phyloP scores from a whole-genome alignment of 2,797 vertebrate species.

The Myotis vivesi region DNA sequence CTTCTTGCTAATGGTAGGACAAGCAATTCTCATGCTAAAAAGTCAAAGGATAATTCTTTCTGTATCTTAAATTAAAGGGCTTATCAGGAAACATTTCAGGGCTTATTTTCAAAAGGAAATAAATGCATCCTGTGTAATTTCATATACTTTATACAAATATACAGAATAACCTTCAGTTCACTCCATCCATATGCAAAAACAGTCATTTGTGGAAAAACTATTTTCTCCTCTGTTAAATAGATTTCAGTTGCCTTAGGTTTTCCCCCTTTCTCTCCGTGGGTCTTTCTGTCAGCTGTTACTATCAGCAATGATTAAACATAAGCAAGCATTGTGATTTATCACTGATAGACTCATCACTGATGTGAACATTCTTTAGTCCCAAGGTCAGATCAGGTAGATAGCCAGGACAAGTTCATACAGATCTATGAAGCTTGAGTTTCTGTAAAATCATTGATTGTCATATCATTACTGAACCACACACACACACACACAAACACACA shows the following conservation, averaged over 20 bases:
- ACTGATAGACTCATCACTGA: slow-evolving; percentile 79
- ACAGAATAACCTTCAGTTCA: slow-evolving; percentile 65
- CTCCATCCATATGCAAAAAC: slow-evolving; percentile 66
- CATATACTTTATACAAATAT: slow-evolving; percentile 67
- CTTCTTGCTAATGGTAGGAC: background rate
- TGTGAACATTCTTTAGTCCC: slow-evolving; percentile 75
- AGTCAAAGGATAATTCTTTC: slow-evolving; percentile 42
- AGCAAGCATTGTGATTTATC: slow-evolving; percentile 82
- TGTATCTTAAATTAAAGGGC: slow-evolving; percentile 56
- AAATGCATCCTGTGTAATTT: slow-evolving; percentile 56
- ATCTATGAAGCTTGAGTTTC: slow-evolving; percentile 63
- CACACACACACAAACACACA: background rate
- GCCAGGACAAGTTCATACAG: slow-evolving; percentile 70
- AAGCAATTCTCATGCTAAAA: slow-evolving; percentile 48
- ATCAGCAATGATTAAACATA: slow-evolving; percentile 84
- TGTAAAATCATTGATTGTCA: slow-evolving; percentile 74
- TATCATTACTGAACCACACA: slow-evolving; percentile 63
- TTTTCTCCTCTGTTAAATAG: slow-evolving; percentile 47
- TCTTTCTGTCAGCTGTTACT: slow-evolving; percentile 82
- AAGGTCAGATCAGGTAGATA: slow-evolving; percentile 80
- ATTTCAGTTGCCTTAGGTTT: slow-evolving; percentile 69
- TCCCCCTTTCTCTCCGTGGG: slow-evolving; percentile 27
- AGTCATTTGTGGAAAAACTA: slow-evolving; percentile 37
- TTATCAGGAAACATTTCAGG: slow-evolving; percentile 56
- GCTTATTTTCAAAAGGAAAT: slow-evolving; percentile 61